A percentile compares a stretch with the other conserved stretches of the same genome.
These are phyloP conservation scores for Diorhabda elongata DNA, from an alignment of 1,140 invertebrate genomes.

Conservation along the genomic window DNA sequence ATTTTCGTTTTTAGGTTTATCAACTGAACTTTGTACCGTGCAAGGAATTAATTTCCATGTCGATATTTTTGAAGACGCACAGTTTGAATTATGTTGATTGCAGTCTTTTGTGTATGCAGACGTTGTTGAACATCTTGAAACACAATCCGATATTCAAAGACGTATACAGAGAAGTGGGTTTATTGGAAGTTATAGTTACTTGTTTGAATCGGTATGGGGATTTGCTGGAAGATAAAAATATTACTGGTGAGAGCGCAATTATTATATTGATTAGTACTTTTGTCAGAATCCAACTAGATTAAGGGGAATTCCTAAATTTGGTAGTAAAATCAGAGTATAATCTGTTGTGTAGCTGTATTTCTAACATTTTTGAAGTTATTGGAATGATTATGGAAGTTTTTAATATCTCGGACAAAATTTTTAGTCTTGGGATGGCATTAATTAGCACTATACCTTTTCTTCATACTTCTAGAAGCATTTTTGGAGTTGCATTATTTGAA, in stretches of 20 bases:
- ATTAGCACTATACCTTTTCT: no score
- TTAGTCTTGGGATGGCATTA: no score
- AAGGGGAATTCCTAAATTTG: no score
- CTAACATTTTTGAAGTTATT: no score
- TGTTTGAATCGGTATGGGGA: slow-evolving; percentile 83
- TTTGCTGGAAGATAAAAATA: slow-evolving; percentile 60
- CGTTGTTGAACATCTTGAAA: slow-evolving; percentile 81
- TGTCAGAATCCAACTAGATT: no score
- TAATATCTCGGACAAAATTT: no score
- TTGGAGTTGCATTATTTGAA: no score
- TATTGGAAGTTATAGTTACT: slow-evolving; percentile 95
- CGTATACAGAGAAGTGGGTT: slow-evolving; percentile 95
- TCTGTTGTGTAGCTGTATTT: no score
- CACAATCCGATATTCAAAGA: slow-evolving; percentile 94
- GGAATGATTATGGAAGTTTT: no score
- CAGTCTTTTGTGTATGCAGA: slow-evolving; percentile 85
- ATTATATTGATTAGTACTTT: no score
- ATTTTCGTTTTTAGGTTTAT: slow-evolving; percentile 60
- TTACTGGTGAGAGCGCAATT: slow-evolving; percentile 39
- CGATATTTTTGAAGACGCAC: slow-evolving; percentile 82
- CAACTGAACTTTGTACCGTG: slow-evolving; percentile 98
- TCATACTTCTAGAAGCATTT: no score
- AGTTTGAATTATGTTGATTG: slow-evolving; percentile 68
- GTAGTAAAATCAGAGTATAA: no score
- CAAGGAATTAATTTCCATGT: slow-evolving; percentile 96